These are phyloP conservation scores for Drosophila nigricruria DNA, from an alignment of 2,888 invertebrate genomes.

Conservation along the genomic window DNA sequence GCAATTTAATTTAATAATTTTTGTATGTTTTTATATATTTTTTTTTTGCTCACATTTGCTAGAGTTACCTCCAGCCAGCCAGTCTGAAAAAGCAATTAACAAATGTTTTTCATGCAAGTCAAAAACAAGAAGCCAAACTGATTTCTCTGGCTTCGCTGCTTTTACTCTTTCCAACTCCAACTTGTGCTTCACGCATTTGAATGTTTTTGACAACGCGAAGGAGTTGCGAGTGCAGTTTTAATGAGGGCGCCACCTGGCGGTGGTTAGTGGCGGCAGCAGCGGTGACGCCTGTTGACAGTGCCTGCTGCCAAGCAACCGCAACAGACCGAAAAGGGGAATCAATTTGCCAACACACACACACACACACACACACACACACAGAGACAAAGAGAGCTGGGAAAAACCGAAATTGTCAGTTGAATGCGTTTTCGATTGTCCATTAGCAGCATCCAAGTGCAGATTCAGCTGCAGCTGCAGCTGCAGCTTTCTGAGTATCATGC, in stretches of 20 bases:
- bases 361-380: constrained; percentile 24
- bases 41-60: neutral
- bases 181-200: constrained; percentile 22
- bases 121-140: constrained; percentile 41
- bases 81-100: constrained; percentile 72
- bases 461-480: constrained; percentile 14
- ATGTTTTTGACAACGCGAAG: constrained; percentile 66
- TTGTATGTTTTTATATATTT: neutral
- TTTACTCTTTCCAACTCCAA: neutral
- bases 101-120: constrained; percentile 59
- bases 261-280: constrained; percentile 10
- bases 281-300: constrained; percentile 45
- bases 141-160: constrained; percentile 11
- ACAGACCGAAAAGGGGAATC: constrained; percentile 58
- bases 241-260: constrained; percentile 74
- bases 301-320: constrained; percentile 66
- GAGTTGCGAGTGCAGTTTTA: constrained; percentile 62
- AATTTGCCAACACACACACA: constrained; percentile 60
- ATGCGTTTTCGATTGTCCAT: constrained; percentile 82
- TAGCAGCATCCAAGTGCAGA: constrained; percentile 53
- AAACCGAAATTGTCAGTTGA: constrained; percentile 78
- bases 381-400: constrained; percentile 25
- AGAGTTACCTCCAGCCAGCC: neutral
- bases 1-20: neutral
- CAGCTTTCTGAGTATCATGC: constrained; percentile 42